phyloP scores from a whole-genome alignment of 2,113 vertebrate species.

The Cebidichthys violaceus region DNA sequence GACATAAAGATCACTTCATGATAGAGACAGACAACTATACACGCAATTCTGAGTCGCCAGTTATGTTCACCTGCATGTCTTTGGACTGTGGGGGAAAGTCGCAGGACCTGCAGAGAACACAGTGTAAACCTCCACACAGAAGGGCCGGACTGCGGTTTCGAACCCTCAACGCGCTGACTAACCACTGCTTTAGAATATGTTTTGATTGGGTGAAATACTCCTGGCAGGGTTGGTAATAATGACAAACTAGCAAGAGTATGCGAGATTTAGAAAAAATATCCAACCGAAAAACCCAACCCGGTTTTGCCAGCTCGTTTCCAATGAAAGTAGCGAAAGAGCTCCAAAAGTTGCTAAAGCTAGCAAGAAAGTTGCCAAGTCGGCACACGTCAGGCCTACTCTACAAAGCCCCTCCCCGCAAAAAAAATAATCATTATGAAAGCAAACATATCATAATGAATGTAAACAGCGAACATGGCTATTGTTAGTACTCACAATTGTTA shows the following conservation, averaged over 20 bases:
- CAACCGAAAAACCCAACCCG: no score
- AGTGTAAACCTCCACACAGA: not conserved
- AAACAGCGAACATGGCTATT: not conserved
- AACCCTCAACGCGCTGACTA: not conserved
- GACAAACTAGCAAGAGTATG: no score
- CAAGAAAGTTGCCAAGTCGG: no score
- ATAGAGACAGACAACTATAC: not conserved
- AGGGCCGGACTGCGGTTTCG: not conserved
- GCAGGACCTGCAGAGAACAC: not conserved
- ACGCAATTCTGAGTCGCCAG: not conserved
- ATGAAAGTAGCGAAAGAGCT: no score
- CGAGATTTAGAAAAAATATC: no score
- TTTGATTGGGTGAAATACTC: not conserved
- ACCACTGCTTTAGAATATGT: not conserved
- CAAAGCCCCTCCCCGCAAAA: no score
- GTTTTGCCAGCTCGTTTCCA: no score
- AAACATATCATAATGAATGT: not conserved
- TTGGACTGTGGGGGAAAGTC: not conserved
- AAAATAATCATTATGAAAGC: no score
- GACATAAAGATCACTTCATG: not conserved
- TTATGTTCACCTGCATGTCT: not conserved
- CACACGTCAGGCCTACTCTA: no score
- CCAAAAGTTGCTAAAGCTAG: no score
- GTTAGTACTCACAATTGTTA: not conserved
- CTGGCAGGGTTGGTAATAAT: not conserved